Conservation (phyloP, 2,888 invertebrate species). For the Quadriops clusia region DNA sequence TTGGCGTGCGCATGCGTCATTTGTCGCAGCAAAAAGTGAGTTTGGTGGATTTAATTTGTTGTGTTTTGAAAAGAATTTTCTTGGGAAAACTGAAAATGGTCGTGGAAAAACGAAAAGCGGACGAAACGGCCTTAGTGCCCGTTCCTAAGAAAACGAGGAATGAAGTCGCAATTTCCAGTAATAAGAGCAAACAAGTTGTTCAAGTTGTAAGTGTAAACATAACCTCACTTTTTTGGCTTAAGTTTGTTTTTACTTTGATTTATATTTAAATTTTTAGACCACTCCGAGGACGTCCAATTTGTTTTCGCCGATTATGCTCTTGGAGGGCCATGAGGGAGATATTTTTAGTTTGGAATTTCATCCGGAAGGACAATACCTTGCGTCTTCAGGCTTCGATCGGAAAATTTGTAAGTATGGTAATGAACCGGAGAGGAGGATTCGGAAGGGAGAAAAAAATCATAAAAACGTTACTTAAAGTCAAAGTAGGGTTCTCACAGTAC, state of each 20-base stretch:
- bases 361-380: slow-evolving; percentile 89
- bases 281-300: slow-evolving; percentile 77
- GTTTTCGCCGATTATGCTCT: slow-evolving; percentile 85
- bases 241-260: background rate
- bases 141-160: slow-evolving; percentile 55
- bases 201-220: slow-evolving; percentile 48
- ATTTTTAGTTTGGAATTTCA: slow-evolving; percentile 89
- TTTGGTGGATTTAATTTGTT: no score
- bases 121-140: slow-evolving; percentile 48
- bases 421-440: no score
- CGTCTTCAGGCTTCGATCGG: slow-evolving; percentile 90
- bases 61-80: no score
- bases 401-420: slow-evolving; percentile 73
- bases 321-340: slow-evolving; percentile 96
- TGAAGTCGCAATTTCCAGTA: slow-evolving; percentile 58
- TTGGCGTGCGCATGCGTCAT: no score
- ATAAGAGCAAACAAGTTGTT: slow-evolving; percentile 63
- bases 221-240: slow-evolving; percentile 5
- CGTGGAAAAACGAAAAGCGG: slow-evolving; percentile 52
- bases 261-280: slow-evolving; percentile 35
- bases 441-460: no score
- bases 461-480: no score
- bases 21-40: no score
- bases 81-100: no score
- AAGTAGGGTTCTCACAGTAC: no score